Percentiles rank a stretch among this genome's conserved stretches.
Conservation (phyloP, 1,140 invertebrate genomes). For the Kradibia gibbosae region DNA sequence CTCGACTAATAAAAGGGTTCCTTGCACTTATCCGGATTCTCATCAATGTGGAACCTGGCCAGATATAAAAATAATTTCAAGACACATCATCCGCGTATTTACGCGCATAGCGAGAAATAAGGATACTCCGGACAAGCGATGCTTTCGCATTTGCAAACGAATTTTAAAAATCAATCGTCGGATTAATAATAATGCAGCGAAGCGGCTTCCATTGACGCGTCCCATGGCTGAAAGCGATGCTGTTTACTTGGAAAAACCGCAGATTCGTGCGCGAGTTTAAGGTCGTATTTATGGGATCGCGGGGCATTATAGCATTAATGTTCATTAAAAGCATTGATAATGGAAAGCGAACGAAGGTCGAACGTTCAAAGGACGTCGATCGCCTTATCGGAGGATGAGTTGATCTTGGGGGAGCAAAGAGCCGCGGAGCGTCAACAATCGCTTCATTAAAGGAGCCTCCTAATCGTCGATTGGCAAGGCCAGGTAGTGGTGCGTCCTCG, state of each 20-base stretch:
- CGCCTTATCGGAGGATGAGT: no score
- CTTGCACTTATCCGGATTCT: constrained; percentile 20
- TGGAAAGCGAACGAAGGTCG: no score
- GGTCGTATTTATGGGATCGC: background rate
- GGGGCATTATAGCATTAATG: background rate
- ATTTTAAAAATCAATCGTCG: constrained; percentile 12
- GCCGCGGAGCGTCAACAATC: no score
- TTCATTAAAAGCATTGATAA: background rate
- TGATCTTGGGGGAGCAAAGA: no score
- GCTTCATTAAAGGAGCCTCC: background rate
- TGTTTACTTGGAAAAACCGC: background rate
- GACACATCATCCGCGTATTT: constrained; percentile 17
- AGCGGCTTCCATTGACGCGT: background rate
- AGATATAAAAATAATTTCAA: constrained; percentile 40
- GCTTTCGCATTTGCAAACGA: constrained; percentile 31
- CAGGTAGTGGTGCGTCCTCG: background rate
- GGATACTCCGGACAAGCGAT: constrained; percentile 8
- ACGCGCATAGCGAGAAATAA: constrained; percentile 26
- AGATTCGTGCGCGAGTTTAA: background rate
- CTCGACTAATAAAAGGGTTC: constrained; percentile 49
- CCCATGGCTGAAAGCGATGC: background rate
- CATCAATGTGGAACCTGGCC: constrained; percentile 16
- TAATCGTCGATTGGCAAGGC: background rate
- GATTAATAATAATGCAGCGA: constrained; percentile 15
- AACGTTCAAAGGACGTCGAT: no score